A percentile compares a stretch with the other conserved stretches of the same genome.
These are phyloP conservation scores for Denticeps clupeoides DNA, from an alignment of 2,797 vertebrate species.

Conservation along the genomic window DNA sequence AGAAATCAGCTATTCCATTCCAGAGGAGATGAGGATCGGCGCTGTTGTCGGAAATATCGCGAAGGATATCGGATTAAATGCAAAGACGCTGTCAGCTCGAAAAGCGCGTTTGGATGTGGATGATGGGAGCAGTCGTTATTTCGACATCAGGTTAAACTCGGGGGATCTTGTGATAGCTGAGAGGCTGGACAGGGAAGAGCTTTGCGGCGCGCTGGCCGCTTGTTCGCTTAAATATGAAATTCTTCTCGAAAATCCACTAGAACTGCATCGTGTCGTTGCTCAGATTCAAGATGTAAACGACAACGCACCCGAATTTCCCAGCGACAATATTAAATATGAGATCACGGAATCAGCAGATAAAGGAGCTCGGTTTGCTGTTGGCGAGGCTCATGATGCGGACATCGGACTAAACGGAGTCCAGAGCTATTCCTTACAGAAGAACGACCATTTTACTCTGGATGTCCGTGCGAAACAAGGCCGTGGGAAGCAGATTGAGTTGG, in stretches of 20 bases:
- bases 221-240: constrained; percentile 44
- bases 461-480: constrained; percentile 29
- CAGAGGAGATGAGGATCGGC: constrained; percentile 36
- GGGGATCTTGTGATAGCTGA: constrained; percentile 46
- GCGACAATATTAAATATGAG: constrained; percentile 25
- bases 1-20: constrained; percentile 34
- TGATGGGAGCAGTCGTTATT: constrained; percentile 31
- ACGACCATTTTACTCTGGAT: constrained; percentile 34
- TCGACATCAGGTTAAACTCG: constrained; percentile 39
- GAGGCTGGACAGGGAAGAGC: constrained; percentile 41
- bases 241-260: constrained; percentile 50
- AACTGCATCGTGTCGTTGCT: constrained; percentile 32
- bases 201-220: constrained; percentile 30
- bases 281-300: constrained; percentile 62
- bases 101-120: constrained; percentile 41
- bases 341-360: constrained; percentile 21
- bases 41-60: constrained; percentile 31
- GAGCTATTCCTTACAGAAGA: constrained; percentile 39
- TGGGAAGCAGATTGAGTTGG: constrained; percentile 35
- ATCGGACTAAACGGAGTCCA: constrained; percentile 41
- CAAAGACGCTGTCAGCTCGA: constrained; percentile 27
- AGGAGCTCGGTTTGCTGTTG: constrained; percentile 37
- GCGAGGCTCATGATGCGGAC: constrained; percentile 48
- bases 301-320: constrained; percentile 47
- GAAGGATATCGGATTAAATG: constrained; percentile 28